These are phyloP conservation scores for Pteromalus puparum DNA, from an alignment of 1,140 invertebrate genomes.

Conservation along the genomic window DNA sequence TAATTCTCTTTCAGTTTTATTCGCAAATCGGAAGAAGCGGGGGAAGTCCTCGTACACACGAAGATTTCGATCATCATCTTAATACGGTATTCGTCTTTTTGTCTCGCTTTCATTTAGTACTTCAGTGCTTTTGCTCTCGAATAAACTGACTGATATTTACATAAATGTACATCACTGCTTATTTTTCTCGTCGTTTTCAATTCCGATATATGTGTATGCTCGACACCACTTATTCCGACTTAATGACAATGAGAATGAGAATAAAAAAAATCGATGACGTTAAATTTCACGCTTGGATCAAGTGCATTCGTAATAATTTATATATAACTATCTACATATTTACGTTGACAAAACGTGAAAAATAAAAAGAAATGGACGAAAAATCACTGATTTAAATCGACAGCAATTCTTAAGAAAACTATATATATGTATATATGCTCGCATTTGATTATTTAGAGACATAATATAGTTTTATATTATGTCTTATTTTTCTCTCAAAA, in stretches of 20 bases:
- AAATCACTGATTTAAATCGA: slow-evolving; percentile 2
- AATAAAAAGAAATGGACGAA: slow-evolving; percentile 1
- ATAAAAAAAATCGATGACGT: not conserved
- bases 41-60: not conserved
- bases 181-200: slow-evolving; percentile 46
- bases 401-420: slow-evolving; percentile 21
- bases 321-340: slow-evolving; percentile 52
- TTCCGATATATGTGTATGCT: slow-evolving; percentile 39
- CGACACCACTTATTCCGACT: slow-evolving; percentile 16
- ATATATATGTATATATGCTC: slow-evolving; percentile 31
- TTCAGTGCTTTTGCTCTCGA: slow-evolving; percentile 50
- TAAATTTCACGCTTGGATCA: slow-evolving; percentile 23
- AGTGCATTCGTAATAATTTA: slow-evolving; percentile 42
- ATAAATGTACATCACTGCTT: slow-evolving; percentile 47
- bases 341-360: slow-evolving; percentile 27
- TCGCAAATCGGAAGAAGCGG: slow-evolving; percentile 12
- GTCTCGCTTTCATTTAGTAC: slow-evolving; percentile 35
- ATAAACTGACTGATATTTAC: slow-evolving; percentile 51
- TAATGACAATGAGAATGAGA: slow-evolving; percentile 26
- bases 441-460: slow-evolving; percentile 45
- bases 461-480: slow-evolving; percentile 32
- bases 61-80: not conserved
- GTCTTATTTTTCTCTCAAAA: not conserved
- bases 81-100: slow-evolving; percentile 9
- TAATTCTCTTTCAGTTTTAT: slow-evolving; percentile 47